These are phyloP conservation scores for Drosophila kambysellisi DNA, from an alignment of 2,888 invertebrate genomes.

Conservation along the genomic window DNA sequence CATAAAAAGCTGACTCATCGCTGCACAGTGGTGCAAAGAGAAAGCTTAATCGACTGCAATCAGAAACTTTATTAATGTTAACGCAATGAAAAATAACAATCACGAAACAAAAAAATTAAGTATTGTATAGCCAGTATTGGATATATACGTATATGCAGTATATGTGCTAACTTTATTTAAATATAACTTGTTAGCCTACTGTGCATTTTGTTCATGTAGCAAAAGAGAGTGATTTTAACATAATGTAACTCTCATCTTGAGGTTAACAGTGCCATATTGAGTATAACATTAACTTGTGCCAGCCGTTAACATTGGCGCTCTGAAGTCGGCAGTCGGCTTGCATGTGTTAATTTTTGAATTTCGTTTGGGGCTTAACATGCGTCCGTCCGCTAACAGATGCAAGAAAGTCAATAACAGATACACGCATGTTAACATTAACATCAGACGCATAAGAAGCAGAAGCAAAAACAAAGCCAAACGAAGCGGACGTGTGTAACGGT, in stretches of 20 bases:
- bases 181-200: background rate
- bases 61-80: background rate
- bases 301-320: slow-evolving; percentile 10
- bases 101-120: background rate
- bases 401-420: slow-evolving; percentile 31
- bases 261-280: slow-evolving; percentile 41
- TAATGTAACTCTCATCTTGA: slow-evolving; percentile 18
- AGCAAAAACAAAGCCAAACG: slow-evolving; percentile 57
- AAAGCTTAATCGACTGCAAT: background rate
- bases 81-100: background rate
- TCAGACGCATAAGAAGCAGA: slow-evolving; percentile 44
- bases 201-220: slow-evolving; percentile 13
- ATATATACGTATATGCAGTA: background rate
- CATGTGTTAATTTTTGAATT: slow-evolving; percentile 17
- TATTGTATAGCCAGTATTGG: background rate
- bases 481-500: slow-evolving; percentile 52
- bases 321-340: slow-evolving; percentile 5
- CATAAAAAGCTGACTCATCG: slow-evolving; percentile 22
- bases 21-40: slow-evolving; percentile 34
- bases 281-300: slow-evolving; percentile 39
- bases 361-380: slow-evolving; percentile 25
- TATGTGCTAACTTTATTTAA: background rate
- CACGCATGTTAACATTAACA: slow-evolving; percentile 27
- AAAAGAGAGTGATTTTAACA: slow-evolving; percentile 29
- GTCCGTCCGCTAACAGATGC: slow-evolving; percentile 22